A percentile compares a stretch with the other conserved stretches of the same genome.
These are phyloP conservation scores for Schizopygopsis malacanthus DNA, from an alignment of 2,797 vertebrate genomes.

Conservation along the genomic window DNA sequence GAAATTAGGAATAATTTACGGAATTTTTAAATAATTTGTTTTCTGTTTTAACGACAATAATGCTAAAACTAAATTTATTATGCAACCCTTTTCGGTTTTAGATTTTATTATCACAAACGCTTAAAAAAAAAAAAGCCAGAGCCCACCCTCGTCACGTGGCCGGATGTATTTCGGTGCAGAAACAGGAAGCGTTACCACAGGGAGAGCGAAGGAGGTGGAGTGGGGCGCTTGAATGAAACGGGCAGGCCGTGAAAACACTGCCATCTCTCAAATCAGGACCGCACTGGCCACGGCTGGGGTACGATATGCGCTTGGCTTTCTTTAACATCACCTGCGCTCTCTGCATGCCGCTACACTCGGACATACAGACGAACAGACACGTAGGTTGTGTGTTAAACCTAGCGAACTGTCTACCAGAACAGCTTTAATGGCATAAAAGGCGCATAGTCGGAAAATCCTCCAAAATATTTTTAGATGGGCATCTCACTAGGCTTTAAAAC, in stretches of 20 bases:
- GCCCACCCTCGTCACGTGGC: constrained; percentile 39
- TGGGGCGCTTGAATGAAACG: constrained; percentile 34
- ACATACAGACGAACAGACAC: neutral
- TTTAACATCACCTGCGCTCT: constrained; percentile 1
- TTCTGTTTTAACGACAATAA: neutral
- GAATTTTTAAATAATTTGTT: neutral
- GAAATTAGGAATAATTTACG: neutral
- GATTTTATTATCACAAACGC: neutral
- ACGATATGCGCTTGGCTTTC: constrained; percentile 33
- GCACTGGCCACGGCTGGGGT: constrained; percentile 57
- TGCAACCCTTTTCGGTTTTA: neutral
- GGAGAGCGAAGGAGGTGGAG: constrained; percentile 41
- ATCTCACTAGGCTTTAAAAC: constrained; percentile 12
- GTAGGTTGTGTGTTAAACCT: constrained; percentile 15
- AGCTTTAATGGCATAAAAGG: neutral
- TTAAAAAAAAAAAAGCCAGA: neutral
- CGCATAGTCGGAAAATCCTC: neutral
- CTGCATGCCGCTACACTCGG: constrained; percentile 2
- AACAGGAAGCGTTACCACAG: constrained; percentile 51
- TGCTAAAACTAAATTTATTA: neutral
- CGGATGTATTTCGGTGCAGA: constrained; percentile 48
- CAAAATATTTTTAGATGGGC: neutral
- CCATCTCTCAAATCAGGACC: constrained; percentile 42
- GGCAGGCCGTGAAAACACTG: constrained; percentile 55
- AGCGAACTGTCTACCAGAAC: constrained; percentile 2